Percentiles rank a stretch among this genome's conserved stretches.
phyloP scores from a whole-genome alignment of 1,140 invertebrate genomes.

The Maniola jurtina region DNA sequence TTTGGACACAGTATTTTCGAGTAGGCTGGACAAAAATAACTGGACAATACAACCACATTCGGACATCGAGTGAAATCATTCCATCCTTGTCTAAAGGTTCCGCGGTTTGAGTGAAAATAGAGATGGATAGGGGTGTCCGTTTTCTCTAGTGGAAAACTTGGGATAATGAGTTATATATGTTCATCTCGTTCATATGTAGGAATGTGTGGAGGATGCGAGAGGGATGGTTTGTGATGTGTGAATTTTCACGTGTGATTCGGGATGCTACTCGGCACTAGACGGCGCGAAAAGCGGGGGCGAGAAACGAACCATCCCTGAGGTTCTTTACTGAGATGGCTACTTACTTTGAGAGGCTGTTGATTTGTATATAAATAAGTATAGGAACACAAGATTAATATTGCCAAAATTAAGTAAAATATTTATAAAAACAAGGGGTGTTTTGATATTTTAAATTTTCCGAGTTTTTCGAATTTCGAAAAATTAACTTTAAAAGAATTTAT shows the following conservation, averaged over 20 bases:
- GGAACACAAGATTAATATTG: too few species aligned
- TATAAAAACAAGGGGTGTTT: too few species aligned
- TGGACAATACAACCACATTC: constrained; percentile 53
- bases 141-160: constrained; percentile 60
- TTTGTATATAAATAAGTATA: too few species aligned
- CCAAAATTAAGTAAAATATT: too few species aligned
- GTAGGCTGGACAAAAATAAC: constrained; percentile 43
- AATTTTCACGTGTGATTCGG: constrained; percentile 43
- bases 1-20: constrained; percentile 9
- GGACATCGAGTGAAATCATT: constrained; percentile 48
- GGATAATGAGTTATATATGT: constrained; percentile 59
- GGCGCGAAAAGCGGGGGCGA: constrained; percentile 52
- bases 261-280: constrained; percentile 71
- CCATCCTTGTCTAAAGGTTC: constrained; percentile 58
- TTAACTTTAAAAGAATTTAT: too few species aligned
- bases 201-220: constrained; percentile 58
- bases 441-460: too few species aligned
- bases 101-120: constrained; percentile 53
- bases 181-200: constrained; percentile 71
- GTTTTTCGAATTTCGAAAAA: too few species aligned
- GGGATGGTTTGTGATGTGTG: constrained; percentile 57
- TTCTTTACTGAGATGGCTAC: constrained; percentile 32
- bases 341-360: not conserved
- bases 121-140: constrained; percentile 66
- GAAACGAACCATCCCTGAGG: constrained; percentile 30